Evolutionary conservation across 2,113 vertebrate genomes (phyloP), one percentile per base, ranked within the genome.

Genomic region (Ursus arctos): DNA sequence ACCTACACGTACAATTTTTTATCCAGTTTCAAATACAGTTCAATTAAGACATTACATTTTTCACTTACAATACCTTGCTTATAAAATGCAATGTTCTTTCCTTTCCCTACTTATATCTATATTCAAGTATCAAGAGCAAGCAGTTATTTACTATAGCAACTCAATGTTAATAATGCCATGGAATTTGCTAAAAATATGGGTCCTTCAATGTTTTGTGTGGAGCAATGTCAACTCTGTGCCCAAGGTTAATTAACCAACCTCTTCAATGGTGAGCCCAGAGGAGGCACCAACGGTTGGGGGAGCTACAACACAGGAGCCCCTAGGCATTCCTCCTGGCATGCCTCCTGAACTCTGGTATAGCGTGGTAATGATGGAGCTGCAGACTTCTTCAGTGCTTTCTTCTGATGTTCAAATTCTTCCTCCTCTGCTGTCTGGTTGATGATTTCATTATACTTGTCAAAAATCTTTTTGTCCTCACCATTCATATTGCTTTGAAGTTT

Each of bases 351-450:
- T 98, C 98, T 99, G 99, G 98, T 99, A 99, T 86, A 99, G 98
- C 97, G 99, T 99, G 55, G 98, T 99, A 94, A 99, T 99, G 94
- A 99, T 98, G 36, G 99, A 98, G 76, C 99, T 99, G 97, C 99
- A 99, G 21, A 99, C 98, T 92, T 99, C 99, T 99, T 99, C 98
- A 99, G 98, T 95, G 99, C 99, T 47, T 99, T 99, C 98, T 99
- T 99, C 72, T 99, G 99, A 93, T 99, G 99, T 80, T 99, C 99
- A 49, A 26, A 49, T 91, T 22, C 59, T 91, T 53, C 59, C 36
- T 69, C 69, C 18, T 81, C 49, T 69, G 99, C 99, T 3, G 99
- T 99, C 99, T 99, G 79, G 61, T 28, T 67, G 47, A 91, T 69
- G 18, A 91, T 53, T 55, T 91, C 61, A 43, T 55, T 55, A 43